Conservation (phyloP, 2,797 vertebrate species). For the Semotilus atromaculatus region DNA sequence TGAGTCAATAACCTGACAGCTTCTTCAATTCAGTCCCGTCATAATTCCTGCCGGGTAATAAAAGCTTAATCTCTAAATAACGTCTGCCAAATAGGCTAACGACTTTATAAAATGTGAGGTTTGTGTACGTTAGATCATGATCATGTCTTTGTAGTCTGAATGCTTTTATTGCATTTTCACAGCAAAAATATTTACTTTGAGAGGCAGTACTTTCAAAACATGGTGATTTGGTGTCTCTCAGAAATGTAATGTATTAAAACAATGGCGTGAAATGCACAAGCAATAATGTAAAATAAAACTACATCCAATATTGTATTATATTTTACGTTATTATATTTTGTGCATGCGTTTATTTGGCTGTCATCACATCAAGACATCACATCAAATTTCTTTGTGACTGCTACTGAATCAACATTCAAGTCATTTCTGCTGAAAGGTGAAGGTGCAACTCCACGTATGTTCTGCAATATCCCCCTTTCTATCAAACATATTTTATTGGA, state of each 20-base stretch:
- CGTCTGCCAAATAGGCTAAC: not conserved
- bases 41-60: not conserved
- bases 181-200: not conserved
- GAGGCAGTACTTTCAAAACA: not conserved
- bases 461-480: not conserved
- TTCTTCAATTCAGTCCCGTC: slow-evolving; percentile 1
- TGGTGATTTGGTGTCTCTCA: not conserved
- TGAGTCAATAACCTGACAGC: slow-evolving; percentile 46
- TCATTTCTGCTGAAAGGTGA: not conserved
- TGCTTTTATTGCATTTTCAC: not conserved
- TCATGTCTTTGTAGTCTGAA: not conserved
- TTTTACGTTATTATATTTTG: not conserved
- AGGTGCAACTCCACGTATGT: not conserved
- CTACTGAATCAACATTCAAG: not conserved
- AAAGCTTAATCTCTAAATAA: not conserved
- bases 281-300: not conserved
- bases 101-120: not conserved
- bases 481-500: not conserved
- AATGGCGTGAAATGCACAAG: no score
- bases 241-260: not conserved
- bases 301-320: not conserved
- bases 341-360: not conserved
- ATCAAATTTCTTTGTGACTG: not conserved
- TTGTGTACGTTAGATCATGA: not conserved
- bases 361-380: not conserved